A percentile compares a stretch with the other conserved stretches of the same genome.
Evolutionary conservation across 2,888 invertebrate genomes (phyloP).

Genomic region (Azorinus chamasolen): DNA sequence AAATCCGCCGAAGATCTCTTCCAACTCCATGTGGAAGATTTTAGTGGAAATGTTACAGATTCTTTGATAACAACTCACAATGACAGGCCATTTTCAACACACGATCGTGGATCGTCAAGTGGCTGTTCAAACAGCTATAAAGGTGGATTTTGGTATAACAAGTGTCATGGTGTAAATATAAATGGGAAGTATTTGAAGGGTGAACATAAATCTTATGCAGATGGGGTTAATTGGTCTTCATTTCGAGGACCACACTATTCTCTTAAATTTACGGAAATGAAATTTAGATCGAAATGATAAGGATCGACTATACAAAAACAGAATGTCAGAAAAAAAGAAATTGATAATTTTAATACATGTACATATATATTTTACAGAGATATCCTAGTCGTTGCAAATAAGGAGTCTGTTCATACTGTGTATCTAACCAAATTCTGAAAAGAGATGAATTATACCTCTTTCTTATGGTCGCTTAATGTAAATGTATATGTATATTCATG

Average conservation of each 20-base stretch:
- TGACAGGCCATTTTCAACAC: constrained; percentile 20
- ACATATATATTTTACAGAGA: too few species aligned
- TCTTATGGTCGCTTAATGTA: too few species aligned
- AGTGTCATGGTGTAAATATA: constrained; percentile 76
- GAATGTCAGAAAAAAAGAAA: too few species aligned
- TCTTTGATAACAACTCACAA: constrained; percentile 16
- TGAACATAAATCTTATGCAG: constrained; percentile 75
- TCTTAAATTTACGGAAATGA: constrained; percentile 79
- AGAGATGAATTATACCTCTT: too few species aligned
- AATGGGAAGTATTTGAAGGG: constrained; percentile 80
- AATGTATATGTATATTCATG: too few species aligned
- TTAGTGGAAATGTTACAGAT: constrained; percentile 33
- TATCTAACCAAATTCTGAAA: too few species aligned
- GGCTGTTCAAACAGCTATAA: constrained; percentile 64
- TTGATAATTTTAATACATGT: too few species aligned
- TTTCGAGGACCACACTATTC: constrained; percentile 82
- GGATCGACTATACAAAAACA: background rate
- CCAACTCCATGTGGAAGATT: constrained; percentile 10
- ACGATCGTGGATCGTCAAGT: constrained; percentile 11
- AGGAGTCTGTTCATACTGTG: too few species aligned
- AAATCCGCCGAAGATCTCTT: constrained; percentile 17
- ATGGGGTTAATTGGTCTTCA: constrained; percentile 82
- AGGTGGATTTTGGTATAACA: constrained; percentile 79
- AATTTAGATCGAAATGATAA: constrained; percentile 59
- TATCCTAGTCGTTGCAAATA: too few species aligned